These are phyloP conservation scores for Macropus fuliginosus DNA, from an alignment of 2,797 vertebrate species.

Conservation along the genomic window DNA sequence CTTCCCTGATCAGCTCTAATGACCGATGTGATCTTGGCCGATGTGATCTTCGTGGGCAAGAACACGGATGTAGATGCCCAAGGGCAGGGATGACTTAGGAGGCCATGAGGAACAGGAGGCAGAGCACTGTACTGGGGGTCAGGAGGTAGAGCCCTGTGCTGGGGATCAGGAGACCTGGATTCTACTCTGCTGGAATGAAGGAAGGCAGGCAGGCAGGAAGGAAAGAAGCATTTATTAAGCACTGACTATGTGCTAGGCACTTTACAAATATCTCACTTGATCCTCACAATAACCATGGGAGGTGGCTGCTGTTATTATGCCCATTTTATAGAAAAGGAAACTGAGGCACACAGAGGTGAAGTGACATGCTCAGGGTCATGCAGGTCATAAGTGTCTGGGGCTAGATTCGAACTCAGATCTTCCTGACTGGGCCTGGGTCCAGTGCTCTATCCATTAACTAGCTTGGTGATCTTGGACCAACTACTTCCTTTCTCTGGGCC, in stretches of 20 bases:
- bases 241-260: background rate
- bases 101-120: background rate
- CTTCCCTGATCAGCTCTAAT: constrained; percentile 31
- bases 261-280: background rate
- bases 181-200: background rate
- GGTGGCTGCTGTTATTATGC: background rate
- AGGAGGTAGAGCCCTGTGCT: too few relatives aligned
- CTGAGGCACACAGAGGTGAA: background rate
- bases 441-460: background rate
- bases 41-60: constrained; percentile 18
- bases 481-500: background rate
- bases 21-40: constrained; percentile 26
- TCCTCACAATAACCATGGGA: background rate
- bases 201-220: background rate
- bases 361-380: background rate
- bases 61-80: background rate
- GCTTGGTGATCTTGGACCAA: background rate
- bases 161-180: background rate
- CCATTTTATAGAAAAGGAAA: background rate
- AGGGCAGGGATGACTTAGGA: background rate
- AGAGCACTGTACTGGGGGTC: too few relatives aligned
- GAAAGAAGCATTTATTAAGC: background rate
- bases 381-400: background rate
- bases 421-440: background rate
- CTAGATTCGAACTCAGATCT: background rate